phyloP scores from a whole-genome alignment of 35 echinoderm and acorn worm species.

The Amphiura filiformis region DNA sequence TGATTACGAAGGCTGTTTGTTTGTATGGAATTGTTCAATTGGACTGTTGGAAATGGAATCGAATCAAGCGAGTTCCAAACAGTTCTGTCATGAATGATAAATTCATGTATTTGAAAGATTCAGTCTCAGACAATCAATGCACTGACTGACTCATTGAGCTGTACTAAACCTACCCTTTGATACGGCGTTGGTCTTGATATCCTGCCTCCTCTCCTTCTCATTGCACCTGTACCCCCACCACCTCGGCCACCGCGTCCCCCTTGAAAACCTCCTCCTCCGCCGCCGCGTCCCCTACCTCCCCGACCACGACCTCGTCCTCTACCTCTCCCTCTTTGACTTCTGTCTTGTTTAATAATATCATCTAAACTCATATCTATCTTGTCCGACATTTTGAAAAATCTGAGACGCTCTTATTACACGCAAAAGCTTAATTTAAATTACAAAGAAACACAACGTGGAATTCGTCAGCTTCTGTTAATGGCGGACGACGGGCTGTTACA shows the following conservation, averaged over 20 bases:
- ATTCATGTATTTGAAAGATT: too few relatives aligned
- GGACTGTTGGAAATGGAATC: too few relatives aligned
- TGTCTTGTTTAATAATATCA: conserved; percentile 2
- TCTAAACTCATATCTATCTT: conserved; percentile 13
- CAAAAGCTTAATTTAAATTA: neutral
- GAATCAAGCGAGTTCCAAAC: too few relatives aligned
- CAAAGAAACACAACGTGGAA: neutral
- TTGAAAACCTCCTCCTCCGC: neutral
- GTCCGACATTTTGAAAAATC: neutral
- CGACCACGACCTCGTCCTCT: neutral
- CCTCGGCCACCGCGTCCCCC: neutral
- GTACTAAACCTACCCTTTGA: neutral
- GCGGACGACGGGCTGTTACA: neutral
- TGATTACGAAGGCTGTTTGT: too few relatives aligned
- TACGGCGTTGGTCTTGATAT: neutral
- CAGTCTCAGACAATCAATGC: too few relatives aligned
- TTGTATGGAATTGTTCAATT: too few relatives aligned
- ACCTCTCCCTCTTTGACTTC: neutral
- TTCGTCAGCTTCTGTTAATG: neutral
- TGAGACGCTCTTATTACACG: neutral
- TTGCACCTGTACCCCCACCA: neutral
- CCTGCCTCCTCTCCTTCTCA: neutral
- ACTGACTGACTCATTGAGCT: too few relatives aligned
- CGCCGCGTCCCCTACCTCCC: neutral
- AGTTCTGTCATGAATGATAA: too few relatives aligned